Base-by-base conservation (phyloP, 2,797 vertebrate species). In the Accipiter minullus region DNA sequence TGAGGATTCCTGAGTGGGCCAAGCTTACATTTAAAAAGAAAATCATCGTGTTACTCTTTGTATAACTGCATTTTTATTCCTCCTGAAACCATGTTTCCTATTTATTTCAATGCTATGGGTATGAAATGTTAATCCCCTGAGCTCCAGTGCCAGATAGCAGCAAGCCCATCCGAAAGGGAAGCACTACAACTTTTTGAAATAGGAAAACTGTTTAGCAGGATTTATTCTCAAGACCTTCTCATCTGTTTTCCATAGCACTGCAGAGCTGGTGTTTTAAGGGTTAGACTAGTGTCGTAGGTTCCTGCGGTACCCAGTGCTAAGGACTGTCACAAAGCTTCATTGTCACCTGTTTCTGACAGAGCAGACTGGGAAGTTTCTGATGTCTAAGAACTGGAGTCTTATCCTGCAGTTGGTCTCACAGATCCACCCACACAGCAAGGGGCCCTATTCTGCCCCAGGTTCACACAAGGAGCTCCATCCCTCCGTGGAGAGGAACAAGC, bases 331-430 rank as follows among this genome's bases (percentile, higher is more conserved):
- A 59, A 66, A 82, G 7, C 29, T 58, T 23, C 29, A 27, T 20
- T 17, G 1, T 63, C 76, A 38, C 11, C 34, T 31, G 18, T 11
- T 64, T 56, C 62, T 55, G 40, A 42, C 38, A 42, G 29, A 58
- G 67, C 17, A 67, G 45, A 32, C 1, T 7, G 23, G 62, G 31
- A 59, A 40, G 19, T 59, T 45, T 31, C 47, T 80, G 29, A 4
- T 48, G 27, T 53, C 45, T 26, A 9, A 72, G 27, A 52, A 71
- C 23, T 64, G 53, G 17, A 73, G n/a, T 53, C 18, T 63, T 31
- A 21, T 20, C 26, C 47, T 42, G 19, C 42, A 19, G 16, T 0
- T 56, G 23, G 6, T 15, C 20, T 52, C 32, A 20, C 2, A 0
- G 40, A 34, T 56, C 22, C 27, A 38, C 20, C 16, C 42, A 40